These are phyloP conservation scores for Crenichthys baileyi DNA, from an alignment of 2,797 vertebrate genomes.

Conservation along the genomic window DNA sequence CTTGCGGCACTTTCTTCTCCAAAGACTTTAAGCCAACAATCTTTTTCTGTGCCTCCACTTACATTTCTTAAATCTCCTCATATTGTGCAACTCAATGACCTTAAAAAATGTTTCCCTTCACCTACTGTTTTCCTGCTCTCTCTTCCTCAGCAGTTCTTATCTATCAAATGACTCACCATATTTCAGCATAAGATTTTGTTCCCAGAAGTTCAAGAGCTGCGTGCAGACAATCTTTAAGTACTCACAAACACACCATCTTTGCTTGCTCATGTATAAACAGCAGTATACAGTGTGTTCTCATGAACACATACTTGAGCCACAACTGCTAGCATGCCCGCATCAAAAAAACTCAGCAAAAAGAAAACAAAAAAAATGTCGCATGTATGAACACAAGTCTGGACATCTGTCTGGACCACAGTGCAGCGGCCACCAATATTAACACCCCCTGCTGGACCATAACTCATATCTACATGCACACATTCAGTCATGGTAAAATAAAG, in stretches of 20 bases:
- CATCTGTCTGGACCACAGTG: conserved; percentile 69
- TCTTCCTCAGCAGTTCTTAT: conserved; percentile 55
- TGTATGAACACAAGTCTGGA: conserved; percentile 34
- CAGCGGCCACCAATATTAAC: conserved; percentile 71
- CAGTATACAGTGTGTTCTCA: conserved; percentile 18
- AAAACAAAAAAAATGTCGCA: conserved; percentile 20
- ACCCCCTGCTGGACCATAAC: conserved; percentile 65
- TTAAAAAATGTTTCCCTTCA: conserved; percentile 2
- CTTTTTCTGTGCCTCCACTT: conserved; percentile 20
- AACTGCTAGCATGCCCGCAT: conserved; percentile 39
- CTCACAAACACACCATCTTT: conserved; percentile 21
- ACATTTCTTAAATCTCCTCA: conserved; percentile 34
- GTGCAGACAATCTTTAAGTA: conserved; percentile 52
- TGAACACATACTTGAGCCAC: conserved; percentile 43
- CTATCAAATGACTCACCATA: conserved; percentile 64
- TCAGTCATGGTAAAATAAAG: neutral
- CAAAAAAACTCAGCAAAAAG: conserved; percentile 73
- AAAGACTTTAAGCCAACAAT: conserved; percentile 30
- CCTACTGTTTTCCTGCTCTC: conserved; percentile 4
- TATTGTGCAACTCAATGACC: conserved; percentile 32
- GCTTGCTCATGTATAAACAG: conserved; percentile 33
- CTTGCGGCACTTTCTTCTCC: conserved; percentile 5
- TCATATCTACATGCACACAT: conserved; percentile 53
- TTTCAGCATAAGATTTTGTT: conserved; percentile 57
- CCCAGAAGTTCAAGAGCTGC: conserved; percentile 50